A percentile compares a stretch with the other conserved stretches of the same genome.
phyloP scores from a whole-genome alignment of 2,888 invertebrate species.

The Acanthacorydalis orientalis region DNA sequence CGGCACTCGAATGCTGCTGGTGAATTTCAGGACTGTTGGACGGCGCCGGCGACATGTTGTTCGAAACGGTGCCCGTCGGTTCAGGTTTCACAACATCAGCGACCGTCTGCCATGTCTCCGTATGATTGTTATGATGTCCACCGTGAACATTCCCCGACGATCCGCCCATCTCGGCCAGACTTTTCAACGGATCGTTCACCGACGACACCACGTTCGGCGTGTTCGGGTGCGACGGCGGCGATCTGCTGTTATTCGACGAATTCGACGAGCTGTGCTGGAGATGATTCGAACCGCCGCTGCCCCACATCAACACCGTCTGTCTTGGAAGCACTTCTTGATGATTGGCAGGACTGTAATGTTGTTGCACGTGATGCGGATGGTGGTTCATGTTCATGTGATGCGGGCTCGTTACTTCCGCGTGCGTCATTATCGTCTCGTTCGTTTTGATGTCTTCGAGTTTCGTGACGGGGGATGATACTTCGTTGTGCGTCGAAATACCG shows the following conservation, averaged over 20 bases:
- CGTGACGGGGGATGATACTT: slow-evolving; percentile 13
- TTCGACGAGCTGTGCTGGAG: slow-evolving; percentile 17
- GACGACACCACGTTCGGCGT: slow-evolving; percentile 18
- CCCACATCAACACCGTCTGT: slow-evolving; percentile 92
- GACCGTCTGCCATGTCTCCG: background rate
- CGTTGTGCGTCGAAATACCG: slow-evolving; percentile 28
- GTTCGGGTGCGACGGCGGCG: slow-evolving; percentile 16
- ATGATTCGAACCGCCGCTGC: slow-evolving; percentile 26
- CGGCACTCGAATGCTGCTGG: slow-evolving; percentile 18
- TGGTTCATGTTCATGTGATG: slow-evolving; percentile 12
- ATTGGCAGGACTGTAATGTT: slow-evolving; percentile 8
- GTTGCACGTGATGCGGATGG: slow-evolving; percentile 14
- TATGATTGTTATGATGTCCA: background rate
- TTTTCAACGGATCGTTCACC: slow-evolving; percentile 20
- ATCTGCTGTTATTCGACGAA: slow-evolving; percentile 9
- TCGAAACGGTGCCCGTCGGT: slow-evolving; percentile 13
- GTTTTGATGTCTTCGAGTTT: slow-evolving; percentile 42
- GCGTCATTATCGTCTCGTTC: slow-evolving; percentile 21
- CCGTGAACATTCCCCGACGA: slow-evolving; percentile 8
- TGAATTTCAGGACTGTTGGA: slow-evolving; percentile 22
- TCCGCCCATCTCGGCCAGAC: slow-evolving; percentile 21
- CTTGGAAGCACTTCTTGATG: slow-evolving; percentile 43
- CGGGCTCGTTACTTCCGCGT: slow-evolving; percentile 12
- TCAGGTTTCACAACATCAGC: slow-evolving; percentile 15
- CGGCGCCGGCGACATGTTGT: slow-evolving; percentile 7